Percentiles rank a stretch among this genome's conserved stretches.
These are phyloP conservation scores for Psilopogon haemacephalus DNA, from an alignment of 2,113 vertebrate genomes.

Conservation along the genomic window DNA sequence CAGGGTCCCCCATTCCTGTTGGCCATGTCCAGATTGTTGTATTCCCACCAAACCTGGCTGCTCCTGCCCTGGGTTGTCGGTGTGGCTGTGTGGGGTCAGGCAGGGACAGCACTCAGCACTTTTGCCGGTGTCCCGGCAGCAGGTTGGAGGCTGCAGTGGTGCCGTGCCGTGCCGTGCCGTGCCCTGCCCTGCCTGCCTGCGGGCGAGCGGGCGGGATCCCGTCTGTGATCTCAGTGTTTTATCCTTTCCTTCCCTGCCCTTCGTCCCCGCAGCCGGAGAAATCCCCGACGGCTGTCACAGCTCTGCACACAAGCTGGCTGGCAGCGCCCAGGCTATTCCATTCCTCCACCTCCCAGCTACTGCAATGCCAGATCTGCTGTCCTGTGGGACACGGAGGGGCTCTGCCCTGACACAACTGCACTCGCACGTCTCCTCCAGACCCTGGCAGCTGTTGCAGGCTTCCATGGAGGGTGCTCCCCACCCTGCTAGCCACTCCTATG, in stretches of 20 bases:
- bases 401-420: not conserved
- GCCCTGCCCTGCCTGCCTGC: not conserved
- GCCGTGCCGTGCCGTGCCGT: not conserved
- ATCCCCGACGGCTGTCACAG: conserved; percentile 7
- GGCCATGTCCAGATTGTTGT: accelerated
- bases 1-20: accelerated
- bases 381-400: not conserved
- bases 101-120: conserved; percentile 7
- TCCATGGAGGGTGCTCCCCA: not conserved
- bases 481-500: accelerated
- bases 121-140: not conserved
- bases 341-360: not conserved
- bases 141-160: not conserved
- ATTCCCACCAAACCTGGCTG: not conserved
- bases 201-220: not conserved
- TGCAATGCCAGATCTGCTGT: not conserved
- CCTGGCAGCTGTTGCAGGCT: not conserved
- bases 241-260: conserved; percentile 25
- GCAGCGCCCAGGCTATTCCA: not conserved
- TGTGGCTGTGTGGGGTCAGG: not conserved
- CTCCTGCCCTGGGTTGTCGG: not conserved
- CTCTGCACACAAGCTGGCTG: not conserved
- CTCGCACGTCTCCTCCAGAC: not conserved
- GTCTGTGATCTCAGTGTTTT: not conserved
- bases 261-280: not conserved